Conservation (phyloP, 1,140 invertebrate species). For the Drosophila nebulosa region DNA sequence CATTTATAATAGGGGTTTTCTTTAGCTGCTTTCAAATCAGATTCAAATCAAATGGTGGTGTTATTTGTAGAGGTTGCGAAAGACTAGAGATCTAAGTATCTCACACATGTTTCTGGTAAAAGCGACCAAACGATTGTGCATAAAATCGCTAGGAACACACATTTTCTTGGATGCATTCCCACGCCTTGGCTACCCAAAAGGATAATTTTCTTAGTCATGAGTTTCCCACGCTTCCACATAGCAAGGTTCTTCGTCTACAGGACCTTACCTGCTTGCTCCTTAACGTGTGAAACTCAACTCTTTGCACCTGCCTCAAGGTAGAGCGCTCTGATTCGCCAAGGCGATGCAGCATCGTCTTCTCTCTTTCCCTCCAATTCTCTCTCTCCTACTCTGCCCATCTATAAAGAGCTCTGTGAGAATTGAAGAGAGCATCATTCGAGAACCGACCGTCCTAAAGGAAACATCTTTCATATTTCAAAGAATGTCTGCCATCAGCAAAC, state of each 20-base stretch:
- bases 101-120: slow-evolving; percentile 30
- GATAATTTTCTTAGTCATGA: slow-evolving; percentile 47
- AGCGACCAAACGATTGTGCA: slow-evolving; percentile 29
- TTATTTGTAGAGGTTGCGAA: no score
- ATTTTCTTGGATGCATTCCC: slow-evolving; percentile 47
- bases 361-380: slow-evolving; percentile 8
- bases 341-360: slow-evolving; percentile 41
- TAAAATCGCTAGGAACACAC: slow-evolving; percentile 27
- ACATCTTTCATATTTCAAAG: slow-evolving; percentile 29
- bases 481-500: slow-evolving; percentile 58
- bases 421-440: slow-evolving; percentile 54
- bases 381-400: slow-evolving; percentile 20
- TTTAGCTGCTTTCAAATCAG: no score
- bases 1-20: no score
- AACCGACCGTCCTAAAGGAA: slow-evolving; percentile 30
- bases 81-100: no score
- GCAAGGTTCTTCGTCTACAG: slow-evolving; percentile 43
- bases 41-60: no score
- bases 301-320: slow-evolving; percentile 56
- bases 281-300: slow-evolving; percentile 72
- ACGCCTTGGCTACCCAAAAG: slow-evolving; percentile 41
- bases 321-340: slow-evolving; percentile 63
- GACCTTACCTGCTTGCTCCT: slow-evolving; percentile 47
- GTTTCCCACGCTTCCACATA: slow-evolving; percentile 72
- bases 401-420: slow-evolving; percentile 61